These are phyloP conservation scores for Rugalucina vietnamica DNA, from an alignment of 2,888 invertebrate species.

Conservation along the genomic window DNA sequence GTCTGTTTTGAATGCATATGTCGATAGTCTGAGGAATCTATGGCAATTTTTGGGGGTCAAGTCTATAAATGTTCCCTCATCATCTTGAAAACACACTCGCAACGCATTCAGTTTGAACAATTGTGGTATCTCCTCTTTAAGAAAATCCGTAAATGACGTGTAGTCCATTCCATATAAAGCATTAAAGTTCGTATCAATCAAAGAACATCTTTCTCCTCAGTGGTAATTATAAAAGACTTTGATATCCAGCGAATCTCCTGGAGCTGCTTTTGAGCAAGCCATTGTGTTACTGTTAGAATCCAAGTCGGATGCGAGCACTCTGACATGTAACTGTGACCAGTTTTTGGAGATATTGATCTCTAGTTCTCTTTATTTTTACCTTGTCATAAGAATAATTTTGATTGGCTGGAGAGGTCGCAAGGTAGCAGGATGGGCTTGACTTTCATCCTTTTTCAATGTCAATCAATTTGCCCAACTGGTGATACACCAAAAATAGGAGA, in stretches of 20 bases:
- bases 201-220: background rate
- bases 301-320: too few relatives aligned
- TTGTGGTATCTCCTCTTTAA: background rate
- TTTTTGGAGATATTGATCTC: too few relatives aligned
- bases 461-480: too few relatives aligned
- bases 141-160: background rate
- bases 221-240: background rate
- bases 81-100: background rate
- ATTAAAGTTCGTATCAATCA: background rate
- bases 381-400: too few relatives aligned
- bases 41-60: background rate
- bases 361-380: too few relatives aligned
- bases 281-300: too few relatives aligned
- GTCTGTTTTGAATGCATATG: background rate
- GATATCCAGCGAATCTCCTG: background rate
- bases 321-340: too few relatives aligned
- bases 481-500: too few relatives aligned
- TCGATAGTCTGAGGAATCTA: background rate
- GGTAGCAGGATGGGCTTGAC: too few relatives aligned
- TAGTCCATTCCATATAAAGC: background rate
- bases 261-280: too few relatives aligned
- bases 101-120: background rate
- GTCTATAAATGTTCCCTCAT: background rate
- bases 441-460: too few relatives aligned
- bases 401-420: too few relatives aligned